Base-by-base conservation (phyloP, 2,797 vertebrate genomes). In the Brachyalestes nurse region DNA sequence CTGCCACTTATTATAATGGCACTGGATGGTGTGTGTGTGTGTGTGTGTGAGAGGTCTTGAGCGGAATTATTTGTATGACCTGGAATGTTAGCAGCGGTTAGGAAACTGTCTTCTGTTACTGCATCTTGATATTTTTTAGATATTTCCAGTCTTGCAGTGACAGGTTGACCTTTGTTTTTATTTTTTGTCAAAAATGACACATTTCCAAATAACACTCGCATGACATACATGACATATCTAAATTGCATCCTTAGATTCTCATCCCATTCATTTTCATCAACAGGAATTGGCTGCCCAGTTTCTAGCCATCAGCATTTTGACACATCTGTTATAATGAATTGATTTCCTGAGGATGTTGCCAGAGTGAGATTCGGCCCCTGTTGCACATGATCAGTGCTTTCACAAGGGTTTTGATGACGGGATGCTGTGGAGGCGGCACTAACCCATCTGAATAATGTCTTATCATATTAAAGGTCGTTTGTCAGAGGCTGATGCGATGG, bases 391-490 rank as follows among this genome's bases (percentile, higher is more conserved):
- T 70, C 60, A 28, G 45, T 55, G 28, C 23, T 28, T 8, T 83
- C 81, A 82, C 76, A 71, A 75, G 47, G 42, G 6, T 42, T 81
- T 77, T 77, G 81, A 78, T 85, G 62, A 83, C 78, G 79, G 61
- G 86, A 86, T 8, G 76, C 88, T 87, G 85, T 25, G 78, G 60
- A 40, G 75, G 84, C 84, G 65, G 47, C 21, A 21, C 1, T 75
- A 77, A 71, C 13, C 23, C 77, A 0, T 73, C 74, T 83, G 78
- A 87, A 76, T 87, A 82, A 90, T 89, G 87, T 64, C 82, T 83
- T 89, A 61, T 66, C 49, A 64, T 77, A 78, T 60, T 86, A 89
- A 88, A 90, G 88, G 91, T 90, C 82, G 57, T 79, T 61, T 77
- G 16, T 85, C 80, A 19, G 73, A 72, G 75, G 74, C 80, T 81